Evolutionary conservation across 92 coral and sea anemone genomes (phyloP).

Genomic region (Plumapathes pennacea): DNA sequence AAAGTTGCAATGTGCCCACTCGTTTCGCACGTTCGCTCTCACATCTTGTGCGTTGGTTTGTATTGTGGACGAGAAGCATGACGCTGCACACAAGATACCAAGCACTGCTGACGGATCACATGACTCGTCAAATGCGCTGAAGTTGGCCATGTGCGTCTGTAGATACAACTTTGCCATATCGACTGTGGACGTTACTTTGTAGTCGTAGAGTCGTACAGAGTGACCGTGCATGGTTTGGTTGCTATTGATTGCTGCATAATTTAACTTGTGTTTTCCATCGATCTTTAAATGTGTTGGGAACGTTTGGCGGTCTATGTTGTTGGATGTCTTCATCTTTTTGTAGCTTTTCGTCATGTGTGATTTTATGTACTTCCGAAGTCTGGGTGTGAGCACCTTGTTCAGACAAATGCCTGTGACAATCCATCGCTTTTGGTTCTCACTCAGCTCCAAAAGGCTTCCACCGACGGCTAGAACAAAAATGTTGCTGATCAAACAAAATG

Average conservation of each 20-base stretch:
- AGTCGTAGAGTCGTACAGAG: constrained; percentile 23
- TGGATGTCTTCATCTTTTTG: constrained; percentile 14
- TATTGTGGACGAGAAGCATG: constrained; percentile 26
- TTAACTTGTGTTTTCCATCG: constrained; percentile 15
- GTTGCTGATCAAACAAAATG: too few relatives aligned
- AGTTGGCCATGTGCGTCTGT: constrained; percentile 35
- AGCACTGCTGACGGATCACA: constrained; percentile 63
- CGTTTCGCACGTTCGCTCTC: constrained; percentile 33
- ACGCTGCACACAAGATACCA: constrained; percentile 32
- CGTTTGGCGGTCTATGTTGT: constrained; percentile 51
- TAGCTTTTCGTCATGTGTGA: constrained; percentile 45
- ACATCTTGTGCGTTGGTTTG: constrained; percentile 41
- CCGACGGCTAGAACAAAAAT: too few relatives aligned
- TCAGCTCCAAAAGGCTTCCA: too few relatives aligned
- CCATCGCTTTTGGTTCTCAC: too few relatives aligned
- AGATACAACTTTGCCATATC: constrained; percentile 46
- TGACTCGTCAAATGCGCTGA: constrained; percentile 40
- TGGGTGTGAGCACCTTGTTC: constrained; percentile 51
- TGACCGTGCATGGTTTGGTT: neutral
- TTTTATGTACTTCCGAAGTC: constrained; percentile 32
- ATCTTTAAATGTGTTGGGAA: neutral
- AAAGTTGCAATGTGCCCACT: constrained; percentile 54
- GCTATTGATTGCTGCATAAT: constrained; percentile 34
- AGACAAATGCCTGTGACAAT: constrained; percentile 71
- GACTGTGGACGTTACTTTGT: constrained; percentile 15